Conservation (phyloP, 2,797 vertebrate species). For the Lacerta viridis region DNA sequence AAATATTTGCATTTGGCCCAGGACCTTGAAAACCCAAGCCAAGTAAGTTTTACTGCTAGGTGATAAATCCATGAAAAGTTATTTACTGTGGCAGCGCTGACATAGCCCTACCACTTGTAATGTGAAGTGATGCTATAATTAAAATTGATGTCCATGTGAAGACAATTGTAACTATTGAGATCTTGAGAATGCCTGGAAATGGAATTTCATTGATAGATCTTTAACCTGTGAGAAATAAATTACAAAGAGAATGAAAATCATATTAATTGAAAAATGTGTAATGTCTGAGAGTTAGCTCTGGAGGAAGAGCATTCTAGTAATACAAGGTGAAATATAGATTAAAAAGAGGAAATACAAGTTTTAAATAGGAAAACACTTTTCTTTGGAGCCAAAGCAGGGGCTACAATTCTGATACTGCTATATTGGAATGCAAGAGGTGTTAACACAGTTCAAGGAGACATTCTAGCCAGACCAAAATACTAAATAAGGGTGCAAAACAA, state of each 20-base stretch:
- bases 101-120: slow-evolving; percentile 41
- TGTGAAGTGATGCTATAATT: slow-evolving; percentile 44
- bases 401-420: background rate
- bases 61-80: slow-evolving; percentile 53
- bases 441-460: too few species aligned
- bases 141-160: slow-evolving; percentile 44
- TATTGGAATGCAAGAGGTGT: background rate
- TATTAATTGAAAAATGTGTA: slow-evolving; percentile 57
- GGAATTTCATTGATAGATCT: slow-evolving; percentile 49
- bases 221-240: slow-evolving; percentile 60
- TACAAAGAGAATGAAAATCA: slow-evolving; percentile 51
- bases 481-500: too few species aligned
- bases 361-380: background rate
- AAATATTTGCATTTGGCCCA: slow-evolving; percentile 42
- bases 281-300: slow-evolving; percentile 42
- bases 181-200: slow-evolving; percentile 59
- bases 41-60: background rate
- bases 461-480: too few species aligned
- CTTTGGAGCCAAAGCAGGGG: background rate
- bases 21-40: slow-evolving; percentile 44
- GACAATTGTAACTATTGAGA: slow-evolving; percentile 39
- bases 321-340: slow-evolving; percentile 12
- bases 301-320: slow-evolving; percentile 20
- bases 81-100: slow-evolving; percentile 41
- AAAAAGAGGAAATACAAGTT: slow-evolving; percentile 4